phyloP scores from a whole-genome alignment of 2,888 invertebrate genomes.

The Sphaerophoria rueppellii region DNA sequence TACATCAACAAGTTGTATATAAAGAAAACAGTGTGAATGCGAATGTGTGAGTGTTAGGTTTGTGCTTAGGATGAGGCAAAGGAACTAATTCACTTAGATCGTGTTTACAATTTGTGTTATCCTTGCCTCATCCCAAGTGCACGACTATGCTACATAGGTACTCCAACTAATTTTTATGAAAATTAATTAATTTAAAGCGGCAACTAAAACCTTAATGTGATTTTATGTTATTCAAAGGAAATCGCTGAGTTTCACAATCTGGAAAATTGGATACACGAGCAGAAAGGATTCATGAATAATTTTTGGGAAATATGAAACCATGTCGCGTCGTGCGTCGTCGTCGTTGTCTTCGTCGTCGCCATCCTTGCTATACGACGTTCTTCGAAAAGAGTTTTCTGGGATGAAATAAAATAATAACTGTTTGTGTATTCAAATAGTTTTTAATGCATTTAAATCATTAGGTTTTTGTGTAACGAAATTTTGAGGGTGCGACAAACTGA shows the following conservation, averaged over 20 bases:
- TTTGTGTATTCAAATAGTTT: not conserved
- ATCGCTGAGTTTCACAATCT: slow-evolving; percentile 53
- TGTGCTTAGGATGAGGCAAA: not conserved
- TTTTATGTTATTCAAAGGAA: slow-evolving; percentile 31
- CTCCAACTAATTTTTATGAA: slow-evolving; percentile 57
- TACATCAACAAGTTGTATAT: not conserved
- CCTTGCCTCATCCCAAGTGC: slow-evolving; percentile 27
- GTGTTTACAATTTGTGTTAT: slow-evolving; percentile 6
- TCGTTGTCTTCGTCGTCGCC: not conserved
- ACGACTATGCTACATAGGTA: slow-evolving; percentile 9
- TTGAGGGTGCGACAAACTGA: not conserved
- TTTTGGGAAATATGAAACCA: slow-evolving; percentile 21
- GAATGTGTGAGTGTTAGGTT: not conserved
- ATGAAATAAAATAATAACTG: not conserved
- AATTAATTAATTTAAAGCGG: slow-evolving; percentile 68
- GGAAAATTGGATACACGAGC: not conserved
- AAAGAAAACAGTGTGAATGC: not conserved
- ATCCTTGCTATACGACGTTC: not conserved
- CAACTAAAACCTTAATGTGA: slow-evolving; percentile 40
- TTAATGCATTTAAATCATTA: slow-evolving; percentile 26
- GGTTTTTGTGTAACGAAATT: not conserved
- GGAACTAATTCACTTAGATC: not conserved
- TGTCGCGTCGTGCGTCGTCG: not conserved
- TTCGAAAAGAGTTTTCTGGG: not conserved
- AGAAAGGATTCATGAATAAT: slow-evolving; percentile 41